Percentiles rank a stretch among this genome's conserved stretches.
Evolutionary conservation across 2,113 vertebrate species (phyloP).

Genomic region (Lynx canadensis): DNA sequence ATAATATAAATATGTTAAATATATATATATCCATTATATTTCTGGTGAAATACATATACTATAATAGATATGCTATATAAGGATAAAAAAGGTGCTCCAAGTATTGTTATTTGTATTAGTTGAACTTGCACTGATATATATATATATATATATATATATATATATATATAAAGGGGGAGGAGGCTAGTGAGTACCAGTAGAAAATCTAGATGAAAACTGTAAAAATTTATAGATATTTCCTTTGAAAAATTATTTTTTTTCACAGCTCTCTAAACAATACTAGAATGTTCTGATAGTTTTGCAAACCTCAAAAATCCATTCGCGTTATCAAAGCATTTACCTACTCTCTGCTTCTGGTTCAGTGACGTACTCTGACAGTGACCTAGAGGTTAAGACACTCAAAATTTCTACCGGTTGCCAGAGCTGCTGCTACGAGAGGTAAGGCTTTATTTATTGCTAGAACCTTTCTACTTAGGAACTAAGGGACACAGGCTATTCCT

Average conservation of each 20-base stretch:
- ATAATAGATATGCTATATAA: background rate
- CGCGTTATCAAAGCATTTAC: background rate
- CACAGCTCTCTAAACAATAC: background rate
- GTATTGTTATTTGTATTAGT: background rate
- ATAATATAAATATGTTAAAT: background rate
- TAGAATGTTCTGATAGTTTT: background rate
- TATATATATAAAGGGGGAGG: background rate
- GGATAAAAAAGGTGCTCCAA: background rate
- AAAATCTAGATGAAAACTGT: background rate
- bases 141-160: too few relatives aligned
- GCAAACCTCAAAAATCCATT: background rate
- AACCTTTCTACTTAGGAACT: background rate
- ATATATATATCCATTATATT: background rate
- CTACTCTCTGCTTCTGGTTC: background rate
- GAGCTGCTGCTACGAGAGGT: background rate
- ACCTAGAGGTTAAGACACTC: background rate
- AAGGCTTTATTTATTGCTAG: background rate
- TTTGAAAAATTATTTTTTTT: background rate
- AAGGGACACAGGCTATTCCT: background rate
- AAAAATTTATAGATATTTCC: conserved; percentile 23
- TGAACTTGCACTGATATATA: background rate
- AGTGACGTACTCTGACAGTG: background rate
- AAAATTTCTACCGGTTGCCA: background rate
- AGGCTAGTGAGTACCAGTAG: background rate
- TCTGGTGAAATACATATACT: background rate